Conservation (phyloP, 2,797 vertebrate genomes). For the Lacerta bilineata region DNA sequence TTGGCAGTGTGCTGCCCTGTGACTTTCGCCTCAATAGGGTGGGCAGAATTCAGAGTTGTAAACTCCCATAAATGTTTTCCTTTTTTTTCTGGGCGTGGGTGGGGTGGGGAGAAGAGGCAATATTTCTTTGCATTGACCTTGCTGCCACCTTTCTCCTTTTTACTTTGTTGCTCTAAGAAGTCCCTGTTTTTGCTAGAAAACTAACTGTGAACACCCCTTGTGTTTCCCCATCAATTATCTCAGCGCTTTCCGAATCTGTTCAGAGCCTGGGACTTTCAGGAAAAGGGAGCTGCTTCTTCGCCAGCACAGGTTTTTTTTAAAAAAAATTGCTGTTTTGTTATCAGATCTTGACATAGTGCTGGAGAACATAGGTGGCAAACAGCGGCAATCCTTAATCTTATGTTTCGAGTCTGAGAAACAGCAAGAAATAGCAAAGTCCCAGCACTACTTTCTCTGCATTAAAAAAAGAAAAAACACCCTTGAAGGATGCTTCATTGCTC, state of each 20-base stretch:
- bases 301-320: slow-evolving; percentile 53
- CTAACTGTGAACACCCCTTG: slow-evolving; percentile 82
- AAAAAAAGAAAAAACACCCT: slow-evolving; percentile 59
- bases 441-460: slow-evolving; percentile 62
- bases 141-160: slow-evolving; percentile 80
- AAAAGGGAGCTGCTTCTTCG: slow-evolving; percentile 57
- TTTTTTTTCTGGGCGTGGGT: slow-evolving; percentile 56
- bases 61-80: slow-evolving; percentile 69
- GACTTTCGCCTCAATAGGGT: slow-evolving; percentile 47
- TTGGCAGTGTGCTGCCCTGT: slow-evolving; percentile 51
- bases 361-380: slow-evolving; percentile 77
- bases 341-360: slow-evolving; percentile 70
- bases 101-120: slow-evolving; percentile 62
- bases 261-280: slow-evolving; percentile 45
- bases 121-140: slow-evolving; percentile 85
- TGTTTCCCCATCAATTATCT: slow-evolving; percentile 84
- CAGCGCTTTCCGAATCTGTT: slow-evolving; percentile 71
- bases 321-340: slow-evolving; percentile 66
- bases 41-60: slow-evolving; percentile 70
- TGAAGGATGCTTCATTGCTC: slow-evolving; percentile 78
- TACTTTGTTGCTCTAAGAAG: slow-evolving; percentile 84
- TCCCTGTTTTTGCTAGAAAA: slow-evolving; percentile 84
- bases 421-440: slow-evolving; percentile 73
- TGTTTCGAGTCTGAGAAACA: slow-evolving; percentile 77
- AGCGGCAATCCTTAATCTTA: slow-evolving; percentile 72